Evolutionary conservation across 2,797 vertebrate species (phyloP).

Genomic region (Cynodonichthys magdalenae): DNA sequence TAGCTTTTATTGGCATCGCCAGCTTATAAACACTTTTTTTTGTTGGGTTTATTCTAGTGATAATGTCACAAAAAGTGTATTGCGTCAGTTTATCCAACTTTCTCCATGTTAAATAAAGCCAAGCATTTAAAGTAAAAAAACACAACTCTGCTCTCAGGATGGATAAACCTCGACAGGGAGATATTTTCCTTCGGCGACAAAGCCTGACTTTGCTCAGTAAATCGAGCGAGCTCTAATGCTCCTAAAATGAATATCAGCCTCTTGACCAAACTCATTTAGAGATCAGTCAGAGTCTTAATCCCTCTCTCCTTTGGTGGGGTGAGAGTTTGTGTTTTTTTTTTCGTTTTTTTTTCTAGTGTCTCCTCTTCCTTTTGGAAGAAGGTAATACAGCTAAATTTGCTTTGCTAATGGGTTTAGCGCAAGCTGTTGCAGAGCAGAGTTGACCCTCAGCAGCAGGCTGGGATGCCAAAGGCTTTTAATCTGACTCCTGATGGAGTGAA

Average conservation of each 20-base stretch:
- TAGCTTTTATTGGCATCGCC: not conserved
- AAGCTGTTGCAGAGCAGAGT: conserved; percentile 83
- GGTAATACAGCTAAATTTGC: conserved; percentile 85
- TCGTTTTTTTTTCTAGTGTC: conserved; percentile 49
- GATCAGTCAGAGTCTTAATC: conserved; percentile 84
- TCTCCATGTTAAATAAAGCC: conserved; percentile 28
- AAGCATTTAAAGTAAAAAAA: conserved; percentile 14
- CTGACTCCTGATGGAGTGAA: conserved; percentile 69
- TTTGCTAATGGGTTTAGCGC: conserved; percentile 85
- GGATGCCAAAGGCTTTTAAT: conserved; percentile 70
- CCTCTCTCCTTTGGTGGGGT: conserved; percentile 56
- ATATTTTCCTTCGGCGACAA: conserved; percentile 53
- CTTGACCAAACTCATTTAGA: conserved; percentile 87
- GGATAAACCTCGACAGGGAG: conserved; percentile 33
- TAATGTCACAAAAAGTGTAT: not conserved
- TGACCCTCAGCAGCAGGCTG: conserved; percentile 60
- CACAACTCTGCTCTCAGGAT: conserved; percentile 56
- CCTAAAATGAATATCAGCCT: conserved; percentile 84
- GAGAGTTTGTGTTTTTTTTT: conserved; percentile 76
- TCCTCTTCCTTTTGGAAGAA: conserved; percentile 76
- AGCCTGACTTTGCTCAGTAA: conserved; percentile 75
- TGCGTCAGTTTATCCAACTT: not conserved
- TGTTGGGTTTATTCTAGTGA: not conserved
- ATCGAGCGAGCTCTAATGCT: conserved; percentile 81
- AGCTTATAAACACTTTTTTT: not conserved